A percentile compares a stretch with the other conserved stretches of the same genome.
Conservation (phyloP, 2,113 vertebrate genomes). For the Ammodytes dubius region DNA sequence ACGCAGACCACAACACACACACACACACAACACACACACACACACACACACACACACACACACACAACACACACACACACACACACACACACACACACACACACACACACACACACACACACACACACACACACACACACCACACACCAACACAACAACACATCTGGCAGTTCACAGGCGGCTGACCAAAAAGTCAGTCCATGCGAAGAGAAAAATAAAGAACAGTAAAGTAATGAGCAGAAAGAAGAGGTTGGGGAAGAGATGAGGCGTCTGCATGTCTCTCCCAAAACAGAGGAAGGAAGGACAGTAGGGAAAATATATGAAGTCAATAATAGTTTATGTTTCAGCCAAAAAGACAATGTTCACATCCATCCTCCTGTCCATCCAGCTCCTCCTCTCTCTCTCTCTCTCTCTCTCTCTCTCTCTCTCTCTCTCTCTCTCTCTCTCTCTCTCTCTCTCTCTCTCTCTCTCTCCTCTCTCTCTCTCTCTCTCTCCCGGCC, state of each 20-base stretch:
- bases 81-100: too few relatives aligned
- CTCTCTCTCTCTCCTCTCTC: too few relatives aligned
- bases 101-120: too few relatives aligned
- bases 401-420: not conserved
- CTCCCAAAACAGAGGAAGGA: constrained; percentile 14
- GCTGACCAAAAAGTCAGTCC: constrained; percentile 19
- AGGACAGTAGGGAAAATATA: constrained; percentile 4
- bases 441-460: not conserved
- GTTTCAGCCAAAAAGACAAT: constrained; percentile 18
- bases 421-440: too few relatives aligned
- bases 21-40: too few relatives aligned
- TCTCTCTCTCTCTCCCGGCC: too few relatives aligned
- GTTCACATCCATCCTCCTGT: constrained; percentile 36
- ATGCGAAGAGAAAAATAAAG: constrained; percentile 24
- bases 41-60: too few relatives aligned
- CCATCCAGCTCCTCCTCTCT: not conserved
- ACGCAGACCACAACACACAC: too few relatives aligned
- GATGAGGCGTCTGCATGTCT: constrained; percentile 47
- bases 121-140: too few relatives aligned
- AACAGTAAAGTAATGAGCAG: constrained; percentile 22
- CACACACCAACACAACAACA: not conserved
- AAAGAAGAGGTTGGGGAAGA: constrained; percentile 30
- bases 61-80: too few relatives aligned
- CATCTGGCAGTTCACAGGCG: constrained; percentile 27
- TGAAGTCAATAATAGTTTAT: constrained; percentile 46